Conservation (phyloP, 2,113 vertebrate genomes). For the Poecile atricapillus region DNA sequence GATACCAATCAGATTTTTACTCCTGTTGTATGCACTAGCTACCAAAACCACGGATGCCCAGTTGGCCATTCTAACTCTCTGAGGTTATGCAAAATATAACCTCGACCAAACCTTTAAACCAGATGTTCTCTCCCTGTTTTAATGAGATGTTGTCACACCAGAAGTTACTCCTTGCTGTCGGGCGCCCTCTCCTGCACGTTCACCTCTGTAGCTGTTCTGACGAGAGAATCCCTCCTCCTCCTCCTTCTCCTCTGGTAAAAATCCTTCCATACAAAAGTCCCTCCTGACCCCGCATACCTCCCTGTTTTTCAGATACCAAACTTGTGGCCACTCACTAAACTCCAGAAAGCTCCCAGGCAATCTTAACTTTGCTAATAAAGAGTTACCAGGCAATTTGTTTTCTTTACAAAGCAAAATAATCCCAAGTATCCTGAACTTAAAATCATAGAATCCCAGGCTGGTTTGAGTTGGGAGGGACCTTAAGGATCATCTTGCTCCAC, state of each 20-base stretch:
- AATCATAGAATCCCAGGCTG: not conserved
- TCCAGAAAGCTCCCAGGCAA: not conserved
- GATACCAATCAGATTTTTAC: not conserved
- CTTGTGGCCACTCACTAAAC: not conserved
- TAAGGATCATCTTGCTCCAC: not conserved
- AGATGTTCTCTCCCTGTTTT: not conserved
- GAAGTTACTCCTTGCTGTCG: not conserved
- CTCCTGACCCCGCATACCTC: not conserved
- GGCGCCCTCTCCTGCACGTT: conserved; percentile 39
- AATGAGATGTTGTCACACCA: not conserved
- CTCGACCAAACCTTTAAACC: not conserved
- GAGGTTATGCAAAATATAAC: not conserved
- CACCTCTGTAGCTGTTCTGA: not conserved
- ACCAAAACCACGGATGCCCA: not conserved
- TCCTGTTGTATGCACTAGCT: not conserved
- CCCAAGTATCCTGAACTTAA: not conserved
- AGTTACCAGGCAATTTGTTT: not conserved
- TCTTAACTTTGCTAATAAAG: not conserved
- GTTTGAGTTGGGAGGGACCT: not conserved
- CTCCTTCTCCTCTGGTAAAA: not conserved
- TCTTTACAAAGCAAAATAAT: not conserved
- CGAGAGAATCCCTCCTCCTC: not conserved
- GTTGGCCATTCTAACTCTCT: not conserved
- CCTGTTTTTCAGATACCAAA: not conserved
- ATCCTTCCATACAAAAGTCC: not conserved